Evolutionary conservation across 2,888 invertebrate genomes (phyloP).

Genomic region (Aradus depressus): DNA sequence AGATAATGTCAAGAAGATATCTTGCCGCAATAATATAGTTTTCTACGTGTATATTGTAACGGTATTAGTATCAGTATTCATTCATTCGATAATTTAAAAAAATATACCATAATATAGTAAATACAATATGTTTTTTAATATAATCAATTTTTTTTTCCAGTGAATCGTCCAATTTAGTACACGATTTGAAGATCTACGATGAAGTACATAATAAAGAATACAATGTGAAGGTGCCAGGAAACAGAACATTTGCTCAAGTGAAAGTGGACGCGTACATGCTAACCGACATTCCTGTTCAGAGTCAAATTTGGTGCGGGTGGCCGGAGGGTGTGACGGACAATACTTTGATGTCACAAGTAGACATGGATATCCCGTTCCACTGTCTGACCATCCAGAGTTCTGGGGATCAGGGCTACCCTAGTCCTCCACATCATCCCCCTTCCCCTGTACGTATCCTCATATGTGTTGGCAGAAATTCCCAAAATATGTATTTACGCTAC

Average conservation of each 20-base stretch:
- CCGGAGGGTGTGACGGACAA: slow-evolving; percentile 47
- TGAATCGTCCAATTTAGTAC: slow-evolving; percentile 1
- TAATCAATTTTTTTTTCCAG: not conserved
- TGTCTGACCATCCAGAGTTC: slow-evolving; percentile 5
- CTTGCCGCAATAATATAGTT: too few relatives aligned
- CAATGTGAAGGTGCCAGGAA: slow-evolving; percentile 64
- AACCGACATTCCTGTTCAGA: slow-evolving; percentile 11
- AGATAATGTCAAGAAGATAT: too few relatives aligned
- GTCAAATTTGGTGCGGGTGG: slow-evolving; percentile 81
- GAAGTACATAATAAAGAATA: slow-evolving; percentile 53
- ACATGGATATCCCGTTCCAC: slow-evolving; percentile 10
- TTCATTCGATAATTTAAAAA: not conserved
- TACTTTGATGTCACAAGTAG: slow-evolving; percentile 40
- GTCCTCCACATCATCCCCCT: not conserved
- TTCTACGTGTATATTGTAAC: too few relatives aligned
- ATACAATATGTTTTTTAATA: not conserved
- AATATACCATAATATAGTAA: not conserved
- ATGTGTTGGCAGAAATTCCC: too few relatives aligned
- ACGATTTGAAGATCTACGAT: slow-evolving; percentile 37
- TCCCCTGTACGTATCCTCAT: slow-evolving; percentile 13
- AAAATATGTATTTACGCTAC: too few relatives aligned
- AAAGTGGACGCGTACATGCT: slow-evolving; percentile 67
- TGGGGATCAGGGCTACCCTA: not conserved
- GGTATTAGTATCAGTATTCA: too few relatives aligned
- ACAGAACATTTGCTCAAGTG: slow-evolving; percentile 70